Base-by-base conservation (phyloP, 2,888 invertebrate species). In the Drosophila mercatorum region DNA sequence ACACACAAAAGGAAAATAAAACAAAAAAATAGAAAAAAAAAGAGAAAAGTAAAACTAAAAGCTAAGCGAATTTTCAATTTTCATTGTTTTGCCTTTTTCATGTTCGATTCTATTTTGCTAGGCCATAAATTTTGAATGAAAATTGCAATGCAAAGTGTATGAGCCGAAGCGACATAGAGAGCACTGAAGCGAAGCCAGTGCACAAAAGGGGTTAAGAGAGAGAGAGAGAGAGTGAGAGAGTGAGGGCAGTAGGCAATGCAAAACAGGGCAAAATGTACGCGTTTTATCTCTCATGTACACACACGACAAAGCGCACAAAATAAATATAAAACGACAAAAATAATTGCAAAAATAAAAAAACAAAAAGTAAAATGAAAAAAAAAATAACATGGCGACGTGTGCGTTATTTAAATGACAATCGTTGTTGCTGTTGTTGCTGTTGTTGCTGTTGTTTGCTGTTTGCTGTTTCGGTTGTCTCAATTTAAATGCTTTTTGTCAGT, bases 321-420 rank as follows among this genome's bases (percentile, higher is more conserved):
- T 75, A 47, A 47, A 47, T 14, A 28, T 2, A 46, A 55, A 62
- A 67, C 60, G 49, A 61, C 66, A 68, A 88, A 75, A 86, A 88
- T 79, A 84, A 88, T 86, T 86, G 84, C 89, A 83, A 79, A 84
- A 60, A 51, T 41, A 44, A 67, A 44, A 17, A 17, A 47, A 61
- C 61, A 49, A 36, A 66, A 40, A 36, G 31, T 56, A 43, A 47
- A 63, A 60, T 34, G 12, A 41, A 49, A 73, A 46, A 72, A 47
- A 73, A 67, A 60, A 63, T 68, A 87, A 79, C 71, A 81, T 86
- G 84, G 70, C 82, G 80, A 73, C 79, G 89, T 88, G 76, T 86
- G 89, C 89, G 83, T 88, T 88, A 88, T 84, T 84, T 86, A 84
- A 84, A 84, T 84, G 81, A 83, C 83, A 83, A 88, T 86, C 75